Conservation (phyloP, 2,797 vertebrate species). For the Hydrocynus forskahlii region DNA sequence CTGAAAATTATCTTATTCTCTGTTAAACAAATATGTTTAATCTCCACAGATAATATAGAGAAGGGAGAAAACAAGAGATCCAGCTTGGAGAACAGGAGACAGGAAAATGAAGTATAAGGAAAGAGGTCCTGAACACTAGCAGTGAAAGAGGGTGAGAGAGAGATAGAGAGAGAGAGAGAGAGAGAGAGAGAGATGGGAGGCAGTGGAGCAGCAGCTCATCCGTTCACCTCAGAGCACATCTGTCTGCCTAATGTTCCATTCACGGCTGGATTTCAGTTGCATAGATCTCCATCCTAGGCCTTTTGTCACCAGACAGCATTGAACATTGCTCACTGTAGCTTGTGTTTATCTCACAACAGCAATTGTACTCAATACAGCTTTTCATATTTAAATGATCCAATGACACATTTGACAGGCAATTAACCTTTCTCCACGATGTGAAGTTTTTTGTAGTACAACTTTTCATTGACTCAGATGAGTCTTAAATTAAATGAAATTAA, state of each 20-base stretch:
- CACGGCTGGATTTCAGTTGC: conserved; percentile 58
- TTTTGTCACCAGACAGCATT: conserved; percentile 41
- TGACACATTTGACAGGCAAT: conserved; percentile 44
- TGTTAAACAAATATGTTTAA: too few relatives aligned
- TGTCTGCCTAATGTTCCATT: conserved; percentile 59
- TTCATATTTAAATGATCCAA: conserved; percentile 9
- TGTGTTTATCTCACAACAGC: conserved; percentile 20
- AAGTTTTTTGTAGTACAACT: background rate
- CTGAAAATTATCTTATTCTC: too few relatives aligned
- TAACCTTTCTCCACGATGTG: conserved; percentile 46
- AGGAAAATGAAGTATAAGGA: background rate
- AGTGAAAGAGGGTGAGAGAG: background rate
- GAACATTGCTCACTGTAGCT: conserved; percentile 48
- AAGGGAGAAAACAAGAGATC: conserved; percentile 6
- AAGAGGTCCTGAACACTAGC: background rate
- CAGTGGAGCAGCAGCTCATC: conserved; percentile 55
- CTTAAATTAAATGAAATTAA: background rate
- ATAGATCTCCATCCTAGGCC: conserved; percentile 50
- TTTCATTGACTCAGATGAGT: background rate
- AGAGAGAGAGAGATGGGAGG: conserved; percentile 8
- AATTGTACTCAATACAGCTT: conserved; percentile 18
- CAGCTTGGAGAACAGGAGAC: background rate
- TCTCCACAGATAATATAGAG: background rate
- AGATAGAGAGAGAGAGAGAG: conserved; percentile 1
- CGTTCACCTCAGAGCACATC: conserved; percentile 57